Conservation (phyloP, 2,113 vertebrate species). For the Holacanthus passer region DNA sequence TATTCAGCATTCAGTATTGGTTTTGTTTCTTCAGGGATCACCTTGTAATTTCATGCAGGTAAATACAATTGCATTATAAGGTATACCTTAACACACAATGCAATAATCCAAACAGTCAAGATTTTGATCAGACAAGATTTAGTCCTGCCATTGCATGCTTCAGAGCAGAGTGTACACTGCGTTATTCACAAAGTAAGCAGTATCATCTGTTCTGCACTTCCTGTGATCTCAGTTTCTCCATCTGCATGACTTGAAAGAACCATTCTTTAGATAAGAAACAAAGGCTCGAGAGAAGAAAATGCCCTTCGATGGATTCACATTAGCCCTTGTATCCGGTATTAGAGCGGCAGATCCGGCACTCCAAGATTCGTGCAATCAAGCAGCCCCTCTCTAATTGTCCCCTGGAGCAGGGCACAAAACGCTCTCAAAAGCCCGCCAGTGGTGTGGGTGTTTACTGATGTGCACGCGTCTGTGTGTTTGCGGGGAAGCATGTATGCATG, state of each 20-base stretch:
- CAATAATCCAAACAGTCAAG: neutral
- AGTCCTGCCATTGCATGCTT: slow-evolving; percentile 13
- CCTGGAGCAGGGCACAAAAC: slow-evolving; percentile 48
- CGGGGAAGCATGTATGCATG: neutral
- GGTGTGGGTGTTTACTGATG: slow-evolving; percentile 32
- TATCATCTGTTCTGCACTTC: slow-evolving; percentile 62
- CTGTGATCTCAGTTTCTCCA: slow-evolving; percentile 61
- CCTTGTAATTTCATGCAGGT: neutral
- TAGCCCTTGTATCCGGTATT: slow-evolving; percentile 56
- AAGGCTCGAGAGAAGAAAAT: slow-evolving; percentile 55
- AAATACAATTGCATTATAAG: neutral
- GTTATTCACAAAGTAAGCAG: slow-evolving; percentile 30
- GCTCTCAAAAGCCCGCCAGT: slow-evolving; percentile 29
- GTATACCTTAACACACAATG: too few relatives aligned
- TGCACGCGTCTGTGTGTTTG: slow-evolving; percentile 20
- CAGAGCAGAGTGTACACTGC: slow-evolving; percentile 5
- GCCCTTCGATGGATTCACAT: slow-evolving; percentile 61
- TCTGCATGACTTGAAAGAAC: slow-evolving; percentile 61
- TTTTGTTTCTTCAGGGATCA: neutral
- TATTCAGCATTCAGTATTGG: neutral
- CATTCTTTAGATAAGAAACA: slow-evolving; percentile 70
- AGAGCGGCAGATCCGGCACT: slow-evolving; percentile 52
- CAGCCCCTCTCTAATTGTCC: slow-evolving; percentile 58
- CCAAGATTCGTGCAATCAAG: slow-evolving; percentile 68
- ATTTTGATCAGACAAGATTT: slow-evolving; percentile 10